Conservation (phyloP, 2,797 vertebrate species). For the Mallotus villosus region DNA sequence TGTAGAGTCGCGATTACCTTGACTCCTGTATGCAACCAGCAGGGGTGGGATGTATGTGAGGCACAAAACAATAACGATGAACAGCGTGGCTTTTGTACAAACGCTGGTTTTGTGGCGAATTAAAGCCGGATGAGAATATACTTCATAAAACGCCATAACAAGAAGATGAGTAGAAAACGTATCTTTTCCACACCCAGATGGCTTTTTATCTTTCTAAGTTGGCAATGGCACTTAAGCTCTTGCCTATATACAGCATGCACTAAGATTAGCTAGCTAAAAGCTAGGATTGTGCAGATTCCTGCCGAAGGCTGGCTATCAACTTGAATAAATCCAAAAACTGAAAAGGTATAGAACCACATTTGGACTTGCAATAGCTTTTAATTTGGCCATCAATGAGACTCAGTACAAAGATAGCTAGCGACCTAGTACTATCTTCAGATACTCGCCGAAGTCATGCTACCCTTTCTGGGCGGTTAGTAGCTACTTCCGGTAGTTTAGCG, state of each 20-base stretch:
- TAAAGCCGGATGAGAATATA: constrained; percentile 83
- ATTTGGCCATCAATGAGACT: background rate
- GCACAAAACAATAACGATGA: constrained; percentile 71
- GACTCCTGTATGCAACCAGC: constrained; percentile 89
- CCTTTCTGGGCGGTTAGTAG: background rate
- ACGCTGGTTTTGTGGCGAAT: constrained; percentile 82
- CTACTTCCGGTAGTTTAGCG: constrained; percentile 52
- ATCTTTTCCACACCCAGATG: no score
- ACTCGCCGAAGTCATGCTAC: constrained; percentile 34
- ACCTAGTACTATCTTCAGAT: constrained; percentile 9
- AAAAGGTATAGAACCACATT: background rate
- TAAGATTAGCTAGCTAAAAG: background rate
- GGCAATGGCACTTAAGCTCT: background rate
- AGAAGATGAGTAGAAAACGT: background rate
- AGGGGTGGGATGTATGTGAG: constrained; percentile 90
- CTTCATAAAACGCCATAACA: constrained; percentile 83
- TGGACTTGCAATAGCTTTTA: background rate
- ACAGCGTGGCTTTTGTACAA: constrained; percentile 85
- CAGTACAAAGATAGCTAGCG: background rate
- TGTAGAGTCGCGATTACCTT: constrained; percentile 73
- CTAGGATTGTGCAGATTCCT: background rate
- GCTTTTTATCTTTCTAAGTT: background rate
- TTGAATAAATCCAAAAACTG: background rate
- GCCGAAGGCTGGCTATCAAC: background rate
- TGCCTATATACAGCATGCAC: background rate